Conservation (phyloP, 2,888 invertebrate genomes). For the Phortica okadai region DNA sequence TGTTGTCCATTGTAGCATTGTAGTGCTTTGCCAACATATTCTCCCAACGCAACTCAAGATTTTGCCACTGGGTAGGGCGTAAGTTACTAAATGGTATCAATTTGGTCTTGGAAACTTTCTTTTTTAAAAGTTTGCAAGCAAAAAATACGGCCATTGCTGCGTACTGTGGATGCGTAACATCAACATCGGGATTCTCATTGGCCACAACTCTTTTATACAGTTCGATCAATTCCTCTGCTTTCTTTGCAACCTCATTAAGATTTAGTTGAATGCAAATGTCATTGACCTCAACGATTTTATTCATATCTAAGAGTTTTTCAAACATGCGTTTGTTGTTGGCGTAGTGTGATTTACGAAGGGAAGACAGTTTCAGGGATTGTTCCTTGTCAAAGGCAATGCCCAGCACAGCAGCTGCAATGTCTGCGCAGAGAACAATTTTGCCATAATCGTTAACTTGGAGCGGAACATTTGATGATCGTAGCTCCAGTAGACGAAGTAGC, state of each 20-base stretch:
- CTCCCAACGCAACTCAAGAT: slow-evolving; percentile 80
- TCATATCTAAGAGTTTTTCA: slow-evolving; percentile 80
- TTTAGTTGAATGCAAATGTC: slow-evolving; percentile 80
- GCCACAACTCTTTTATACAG: slow-evolving; percentile 76
- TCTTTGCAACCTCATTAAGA: slow-evolving; percentile 76
- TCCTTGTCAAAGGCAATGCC: slow-evolving; percentile 79
- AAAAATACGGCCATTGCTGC: slow-evolving; percentile 81
- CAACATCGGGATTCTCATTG: slow-evolving; percentile 77
- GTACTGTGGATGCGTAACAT: slow-evolving; percentile 81
- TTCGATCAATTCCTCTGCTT: slow-evolving; percentile 79
- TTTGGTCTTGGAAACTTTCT: slow-evolving; percentile 79
- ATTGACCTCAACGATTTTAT: slow-evolving; percentile 78
- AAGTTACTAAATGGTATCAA: slow-evolving; percentile 79
- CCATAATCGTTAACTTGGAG: slow-evolving; percentile 79
- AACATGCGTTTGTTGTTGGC: slow-evolving; percentile 79
- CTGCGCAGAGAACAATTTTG: slow-evolving; percentile 80
- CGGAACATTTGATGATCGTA: slow-evolving; percentile 70
- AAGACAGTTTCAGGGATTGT: slow-evolving; percentile 79
- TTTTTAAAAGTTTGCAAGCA: slow-evolving; percentile 80
- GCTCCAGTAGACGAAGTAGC: slow-evolving; percentile 69
- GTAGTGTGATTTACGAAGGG: slow-evolving; percentile 79
- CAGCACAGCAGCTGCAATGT: slow-evolving; percentile 79
- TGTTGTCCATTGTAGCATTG: slow-evolving; percentile 50
- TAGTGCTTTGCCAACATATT: slow-evolving; percentile 72
- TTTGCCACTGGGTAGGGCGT: slow-evolving; percentile 80